Evolutionary conservation across 2,113 vertebrate genomes (phyloP).

Genomic region (Acanthisitta chloris): DNA sequence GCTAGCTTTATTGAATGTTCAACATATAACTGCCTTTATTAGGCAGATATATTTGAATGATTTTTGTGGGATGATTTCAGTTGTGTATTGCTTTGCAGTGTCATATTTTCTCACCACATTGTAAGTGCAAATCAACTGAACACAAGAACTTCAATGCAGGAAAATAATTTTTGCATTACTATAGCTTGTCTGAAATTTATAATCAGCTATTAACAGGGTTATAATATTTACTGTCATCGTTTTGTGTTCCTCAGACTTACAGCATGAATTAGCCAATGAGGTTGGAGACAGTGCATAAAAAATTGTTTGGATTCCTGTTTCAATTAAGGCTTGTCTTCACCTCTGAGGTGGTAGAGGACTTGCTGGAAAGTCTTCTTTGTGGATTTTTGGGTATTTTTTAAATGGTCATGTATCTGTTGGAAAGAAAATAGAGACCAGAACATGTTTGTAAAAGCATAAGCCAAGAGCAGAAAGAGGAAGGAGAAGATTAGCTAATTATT

Average conservation of each 20-base stretch:
- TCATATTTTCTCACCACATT: neutral
- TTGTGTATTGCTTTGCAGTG: neutral
- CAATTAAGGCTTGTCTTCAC: neutral
- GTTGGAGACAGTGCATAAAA: neutral
- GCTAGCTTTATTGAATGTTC: too few relatives aligned
- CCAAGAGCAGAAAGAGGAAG: neutral
- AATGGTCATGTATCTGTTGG: neutral
- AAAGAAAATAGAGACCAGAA: neutral
- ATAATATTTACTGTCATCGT: neutral
- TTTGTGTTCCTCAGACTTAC: neutral
- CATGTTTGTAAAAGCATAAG: neutral
- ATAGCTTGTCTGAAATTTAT: neutral
- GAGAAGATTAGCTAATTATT: slow-evolving; percentile 21
- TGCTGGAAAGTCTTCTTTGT: neutral
- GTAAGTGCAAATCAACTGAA: neutral
- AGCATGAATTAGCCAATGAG: neutral
- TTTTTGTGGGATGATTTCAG: neutral
- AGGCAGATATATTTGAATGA: neutral
- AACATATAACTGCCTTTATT: too few relatives aligned
- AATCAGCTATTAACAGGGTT: neutral
- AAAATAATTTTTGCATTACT: neutral
- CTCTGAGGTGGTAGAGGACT: neutral
- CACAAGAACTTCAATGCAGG: neutral
- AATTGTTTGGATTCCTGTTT: neutral
- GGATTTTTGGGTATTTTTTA: neutral